Evolutionary conservation across 2,797 vertebrate genomes (phyloP), one percentile per base, ranked within the genome.

Genomic region (Labroides dimidiatus): DNA sequence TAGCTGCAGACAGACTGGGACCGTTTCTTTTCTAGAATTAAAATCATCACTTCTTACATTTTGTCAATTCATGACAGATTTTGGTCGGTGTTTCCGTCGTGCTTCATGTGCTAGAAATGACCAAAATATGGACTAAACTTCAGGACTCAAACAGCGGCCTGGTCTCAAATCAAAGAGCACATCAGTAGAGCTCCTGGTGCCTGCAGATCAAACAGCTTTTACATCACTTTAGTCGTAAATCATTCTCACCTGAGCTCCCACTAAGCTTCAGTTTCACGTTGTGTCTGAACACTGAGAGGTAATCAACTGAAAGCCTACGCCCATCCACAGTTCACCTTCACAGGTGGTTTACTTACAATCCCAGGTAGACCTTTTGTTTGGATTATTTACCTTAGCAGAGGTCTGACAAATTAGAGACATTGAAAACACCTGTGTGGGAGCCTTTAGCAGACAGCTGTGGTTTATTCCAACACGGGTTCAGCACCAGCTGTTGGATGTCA

Each of bases 381-480:
- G 16, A 7, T 3, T 47, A 2, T 13, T 24, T 27, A 23, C 24
- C 41, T 20, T 39, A 64, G 49, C 58, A 27, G 19, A 49, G 59
- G 45, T 49, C 33, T 49, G 33, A 49, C 24, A 10, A 16, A 17
- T 10, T 14, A 41, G 21, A 54, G 24, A 17, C 14, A 27, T 24
- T 51, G 14, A 44, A 54, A 23, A 54, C 50, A 64, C 48, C 48
- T 27, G 52, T 59, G 42, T 36, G 36, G 13, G 36, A 23, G 37
- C 43, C n/a, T 47, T 16, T 6, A 14, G 6, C 37, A 6, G 61
- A 21, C 24, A n/a, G 2, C 6, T 23, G 33, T 39, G 45, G 3
- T 61, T 61, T 39, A 61, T 61, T 49, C 58, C 58, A 60, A 17
- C 58, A 20, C 6, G 4, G 16, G 7, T n/a, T 16, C 4, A 10